A percentile compares a stretch with the other conserved stretches of the same genome.
These are phyloP conservation scores for Mastomys natalensis DNA, from an alignment of 2,113 vertebrate species.

Conservation along the genomic window DNA sequence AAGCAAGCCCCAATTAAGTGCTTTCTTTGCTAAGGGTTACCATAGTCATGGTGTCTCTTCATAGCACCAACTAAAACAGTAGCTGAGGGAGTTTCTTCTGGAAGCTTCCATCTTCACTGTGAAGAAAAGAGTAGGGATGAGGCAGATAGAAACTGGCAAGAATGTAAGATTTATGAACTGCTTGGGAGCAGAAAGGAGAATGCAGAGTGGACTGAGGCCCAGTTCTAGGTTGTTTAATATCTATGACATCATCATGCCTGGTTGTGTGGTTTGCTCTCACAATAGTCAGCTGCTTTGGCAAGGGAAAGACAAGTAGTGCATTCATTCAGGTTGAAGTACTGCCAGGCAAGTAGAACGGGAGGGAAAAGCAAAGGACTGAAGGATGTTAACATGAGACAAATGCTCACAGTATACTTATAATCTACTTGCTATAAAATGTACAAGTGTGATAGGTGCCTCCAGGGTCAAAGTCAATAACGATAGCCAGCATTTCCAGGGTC, in stretches of 20 bases:
- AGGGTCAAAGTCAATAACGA: neutral
- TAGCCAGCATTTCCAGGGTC: neutral
- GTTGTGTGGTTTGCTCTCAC: neutral
- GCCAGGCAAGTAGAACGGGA: neutral
- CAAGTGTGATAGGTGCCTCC: neutral
- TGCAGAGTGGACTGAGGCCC: neutral
- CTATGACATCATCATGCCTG: neutral
- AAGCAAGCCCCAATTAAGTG: neutral
- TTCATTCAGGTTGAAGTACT: neutral
- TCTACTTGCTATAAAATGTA: conserved; percentile 16
- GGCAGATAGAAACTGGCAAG: neutral
- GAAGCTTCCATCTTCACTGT: neutral
- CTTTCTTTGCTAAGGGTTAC: neutral
- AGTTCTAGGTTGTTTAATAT: neutral
- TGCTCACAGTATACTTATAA: neutral
- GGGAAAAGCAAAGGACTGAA: neutral
- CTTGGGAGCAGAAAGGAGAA: neutral
- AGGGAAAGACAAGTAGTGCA: neutral
- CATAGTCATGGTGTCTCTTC: neutral
- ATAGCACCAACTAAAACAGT: neutral
- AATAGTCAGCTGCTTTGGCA: neutral
- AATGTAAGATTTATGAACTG: neutral
- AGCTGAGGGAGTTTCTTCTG: neutral
- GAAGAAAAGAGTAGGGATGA: neutral
- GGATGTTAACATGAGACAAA: neutral